These are phyloP conservation scores for Patella caerulea DNA, from an alignment of 2,888 invertebrate species.

Conservation along the genomic window DNA sequence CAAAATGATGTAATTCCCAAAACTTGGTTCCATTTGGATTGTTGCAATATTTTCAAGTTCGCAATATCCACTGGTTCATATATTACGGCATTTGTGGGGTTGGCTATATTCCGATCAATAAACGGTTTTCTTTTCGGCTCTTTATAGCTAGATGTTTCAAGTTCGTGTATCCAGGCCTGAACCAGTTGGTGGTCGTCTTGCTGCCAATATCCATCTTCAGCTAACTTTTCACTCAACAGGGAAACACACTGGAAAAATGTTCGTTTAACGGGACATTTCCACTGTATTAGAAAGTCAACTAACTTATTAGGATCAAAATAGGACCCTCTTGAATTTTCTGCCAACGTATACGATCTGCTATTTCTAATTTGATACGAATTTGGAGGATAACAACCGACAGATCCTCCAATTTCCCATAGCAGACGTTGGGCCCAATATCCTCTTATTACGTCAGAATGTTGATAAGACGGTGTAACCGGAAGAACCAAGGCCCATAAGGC, in stretches of 20 bases:
- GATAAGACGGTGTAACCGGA: slow-evolving; percentile 46
- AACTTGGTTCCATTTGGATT: not conserved
- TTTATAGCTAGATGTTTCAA: slow-evolving; percentile 12
- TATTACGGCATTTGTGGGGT: not conserved
- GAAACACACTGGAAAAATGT: slow-evolving; percentile 42
- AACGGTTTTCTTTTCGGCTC: slow-evolving; percentile 6
- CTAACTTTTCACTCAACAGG: slow-evolving; percentile 35
- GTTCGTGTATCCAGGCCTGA: slow-evolving; percentile 18
- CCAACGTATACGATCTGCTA: slow-evolving; percentile 46
- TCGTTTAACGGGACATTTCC: slow-evolving; percentile 40
- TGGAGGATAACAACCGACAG: slow-evolving; percentile 48
- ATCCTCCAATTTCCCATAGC: slow-evolving; percentile 46
- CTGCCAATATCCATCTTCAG: slow-evolving; percentile 30
- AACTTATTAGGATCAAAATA: slow-evolving; percentile 27
- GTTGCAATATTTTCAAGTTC: not conserved
- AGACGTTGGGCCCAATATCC: slow-evolving; percentile 57
- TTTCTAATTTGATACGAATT: slow-evolving; percentile 45
- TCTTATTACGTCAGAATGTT: slow-evolving; percentile 57
- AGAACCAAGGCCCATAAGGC: slow-evolving; percentile 58
- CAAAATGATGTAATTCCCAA: slow-evolving; percentile 5
- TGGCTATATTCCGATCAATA: too few species aligned
- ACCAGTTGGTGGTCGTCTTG: slow-evolving; percentile 30
- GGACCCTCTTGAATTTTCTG: slow-evolving; percentile 40
- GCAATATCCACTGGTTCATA: not conserved
- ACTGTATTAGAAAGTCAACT: slow-evolving; percentile 36